Evolutionary conservation across 2,888 invertebrate species (phyloP), one percentile per base, ranked within the genome.

Genomic region (Drosophila glabriapex): DNA sequence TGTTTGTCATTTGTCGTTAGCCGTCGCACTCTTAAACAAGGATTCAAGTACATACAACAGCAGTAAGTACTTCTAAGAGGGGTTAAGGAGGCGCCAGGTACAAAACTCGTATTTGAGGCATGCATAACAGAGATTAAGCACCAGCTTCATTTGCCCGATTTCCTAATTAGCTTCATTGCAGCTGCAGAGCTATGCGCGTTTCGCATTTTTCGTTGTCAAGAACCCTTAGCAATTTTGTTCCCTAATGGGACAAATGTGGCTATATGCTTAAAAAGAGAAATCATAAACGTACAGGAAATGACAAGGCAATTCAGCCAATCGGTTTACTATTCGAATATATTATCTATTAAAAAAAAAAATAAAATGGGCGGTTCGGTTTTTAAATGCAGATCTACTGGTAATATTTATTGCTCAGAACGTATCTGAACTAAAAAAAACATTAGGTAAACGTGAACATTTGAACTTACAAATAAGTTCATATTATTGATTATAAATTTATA

Each of bases 131-230:
- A 60, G 59, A 56, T 35, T 28, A 50, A 54, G 64, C 41, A 68
- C 55, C 39, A 49, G 3, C 31, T 39, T 33, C 50, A 62, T 59
- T 55, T 35, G 46, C 39, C 58, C 52, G 55, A 62, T 59, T 65
- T 62, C 2, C 46, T 60, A 66, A 68, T 73, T 49, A 77, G 68
- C 22, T 73, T 53, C 29, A 53, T 35, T 59, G 12, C 28, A 28
- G 19, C 22, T n/a, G 16, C 37, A 29, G 33, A 29, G 33, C n/a
- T 14, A 33, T 35, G n/a, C 31, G 16, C 35, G 33, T 35, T 29
- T 52, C 19, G 14, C 28, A 56, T 58, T 65, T 12, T 49, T 1
- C 9, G 59, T 59, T 50, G 16, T 50, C 28, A 37, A 41, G 58
- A 31, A 56, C 22, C 37, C 39, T 5, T 28, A 6, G 1, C 33